phyloP scores from a whole-genome alignment of 2,888 invertebrate species.

The Thymelicus sylvestris region DNA sequence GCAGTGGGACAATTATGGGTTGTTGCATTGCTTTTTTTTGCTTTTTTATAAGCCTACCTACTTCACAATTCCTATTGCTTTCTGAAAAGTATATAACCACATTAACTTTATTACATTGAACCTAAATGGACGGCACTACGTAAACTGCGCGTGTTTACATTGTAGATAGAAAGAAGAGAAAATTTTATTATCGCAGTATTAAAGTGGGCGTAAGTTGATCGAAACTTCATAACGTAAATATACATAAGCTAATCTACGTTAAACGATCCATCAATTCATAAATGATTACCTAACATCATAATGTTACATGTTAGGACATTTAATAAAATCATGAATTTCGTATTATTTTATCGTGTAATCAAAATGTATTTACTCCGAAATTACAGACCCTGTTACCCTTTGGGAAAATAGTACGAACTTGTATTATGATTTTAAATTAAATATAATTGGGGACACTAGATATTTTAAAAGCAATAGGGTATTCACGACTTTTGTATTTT shows the following conservation, averaged over 20 bases:
- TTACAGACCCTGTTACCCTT: no score
- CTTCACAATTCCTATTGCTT: background rate
- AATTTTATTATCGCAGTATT: background rate
- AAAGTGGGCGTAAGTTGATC: background rate
- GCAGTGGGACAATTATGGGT: no score
- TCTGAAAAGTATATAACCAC: background rate
- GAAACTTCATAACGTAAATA: constrained; percentile 3
- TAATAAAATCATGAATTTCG: no score
- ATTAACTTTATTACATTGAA: background rate
- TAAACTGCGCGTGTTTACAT: background rate
- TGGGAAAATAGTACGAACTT: no score
- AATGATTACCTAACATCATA: background rate
- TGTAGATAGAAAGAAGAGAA: background rate
- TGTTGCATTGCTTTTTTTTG: no score
- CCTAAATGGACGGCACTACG: background rate
- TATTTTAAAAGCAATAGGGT: no score
- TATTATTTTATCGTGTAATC: no score
- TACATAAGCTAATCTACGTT: background rate
- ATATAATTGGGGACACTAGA: no score
- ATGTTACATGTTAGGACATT: no score
- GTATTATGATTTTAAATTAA: no score
- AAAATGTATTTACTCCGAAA: no score
- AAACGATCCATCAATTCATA: background rate
- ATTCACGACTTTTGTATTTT: no score
- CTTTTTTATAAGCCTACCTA: background rate